A percentile compares a stretch with the other conserved stretches of the same genome.
Conservation (phyloP, 2,888 invertebrate genomes). For the Bibio marci region DNA sequence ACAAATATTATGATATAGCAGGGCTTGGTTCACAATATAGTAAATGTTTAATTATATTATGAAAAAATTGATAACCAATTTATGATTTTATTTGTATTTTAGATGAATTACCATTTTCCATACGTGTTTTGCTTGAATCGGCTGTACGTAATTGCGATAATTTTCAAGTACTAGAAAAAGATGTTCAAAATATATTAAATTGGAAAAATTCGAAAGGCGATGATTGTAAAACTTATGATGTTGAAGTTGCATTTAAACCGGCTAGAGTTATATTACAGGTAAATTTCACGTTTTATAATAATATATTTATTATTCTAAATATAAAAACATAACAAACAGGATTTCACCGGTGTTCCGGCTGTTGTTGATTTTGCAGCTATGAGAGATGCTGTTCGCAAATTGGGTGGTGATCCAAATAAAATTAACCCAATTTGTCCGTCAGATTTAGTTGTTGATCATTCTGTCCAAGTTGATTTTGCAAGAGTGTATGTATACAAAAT, state of each 20-base stretch:
- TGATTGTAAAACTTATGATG: constrained; percentile 30
- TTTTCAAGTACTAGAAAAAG: constrained; percentile 70
- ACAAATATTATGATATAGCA: constrained; percentile 63
- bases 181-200: constrained; percentile 74
- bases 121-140: constrained; percentile 84
- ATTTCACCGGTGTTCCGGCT: constrained; percentile 92
- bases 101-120: constrained; percentile 79
- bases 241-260: constrained; percentile 92
- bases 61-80: not conserved
- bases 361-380: constrained; percentile 98
- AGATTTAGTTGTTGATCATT: constrained; percentile 96
- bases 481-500: constrained; percentile 41
- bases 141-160: constrained; percentile 93
- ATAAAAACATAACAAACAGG: constrained; percentile 42
- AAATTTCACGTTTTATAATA: too few relatives aligned
- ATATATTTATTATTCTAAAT: not conserved
- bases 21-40: constrained; percentile 64
- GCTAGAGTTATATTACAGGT: constrained; percentile 92
- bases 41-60: constrained; percentile 32
- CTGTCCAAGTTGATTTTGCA: constrained; percentile 89
- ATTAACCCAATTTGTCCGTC: constrained; percentile 97
- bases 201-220: constrained; percentile 48
- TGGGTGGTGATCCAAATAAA: constrained; percentile 78
- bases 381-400: constrained; percentile 78
- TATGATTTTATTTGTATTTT: constrained; percentile 7